Percentiles rank a stretch among this genome's conserved stretches.
Conservation (phyloP, 2,888 invertebrate species). For the Zaprionus lineosus region DNA sequence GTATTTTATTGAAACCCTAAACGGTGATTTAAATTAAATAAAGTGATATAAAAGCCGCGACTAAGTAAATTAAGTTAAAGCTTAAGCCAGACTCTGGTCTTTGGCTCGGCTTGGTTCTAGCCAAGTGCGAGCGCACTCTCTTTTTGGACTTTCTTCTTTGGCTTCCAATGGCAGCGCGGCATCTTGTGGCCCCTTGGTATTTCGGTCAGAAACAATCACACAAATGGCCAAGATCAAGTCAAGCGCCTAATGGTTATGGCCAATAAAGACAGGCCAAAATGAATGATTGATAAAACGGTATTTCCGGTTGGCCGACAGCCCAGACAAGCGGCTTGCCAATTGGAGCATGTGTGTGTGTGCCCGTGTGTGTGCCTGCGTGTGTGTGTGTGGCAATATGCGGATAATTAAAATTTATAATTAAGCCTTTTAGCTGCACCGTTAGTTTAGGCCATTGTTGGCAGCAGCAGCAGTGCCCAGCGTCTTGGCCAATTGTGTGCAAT, state of each 20-base stretch:
- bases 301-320: slow-evolving; percentile 64
- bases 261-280: not conserved
- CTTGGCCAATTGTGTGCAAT: slow-evolving; percentile 9
- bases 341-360: slow-evolving; percentile 32
- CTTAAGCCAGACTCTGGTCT: slow-evolving; percentile 48
- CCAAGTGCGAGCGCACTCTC: slow-evolving; percentile 31
- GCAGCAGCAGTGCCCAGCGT: too few relatives aligned
- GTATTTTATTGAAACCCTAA: slow-evolving; percentile 51
- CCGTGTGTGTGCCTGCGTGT: too few relatives aligned
- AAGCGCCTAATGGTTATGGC: slow-evolving; percentile 10
- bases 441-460: slow-evolving; percentile 1
- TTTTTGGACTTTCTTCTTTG: slow-evolving; percentile 71
- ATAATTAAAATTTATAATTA: slow-evolving; percentile 60
- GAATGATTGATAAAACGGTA: slow-evolving; percentile 64
- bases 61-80: slow-evolving; percentile 54
- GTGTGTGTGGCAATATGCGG: slow-evolving; percentile 30
- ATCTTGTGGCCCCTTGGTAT: too few relatives aligned
- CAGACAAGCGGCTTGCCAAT: slow-evolving; percentile 22
- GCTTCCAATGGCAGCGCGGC: too few relatives aligned
- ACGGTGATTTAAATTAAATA: slow-evolving; percentile 62
- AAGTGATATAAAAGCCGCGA: slow-evolving; percentile 69
- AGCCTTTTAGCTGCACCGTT: slow-evolving; percentile 12
- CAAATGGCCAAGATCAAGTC: slow-evolving; percentile 16
- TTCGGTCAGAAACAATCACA: slow-evolving; percentile 63
- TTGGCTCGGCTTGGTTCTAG: too few relatives aligned